Conservation (phyloP, 2,113 vertebrate species). For the Phyllopteryx taeniolatus region DNA sequence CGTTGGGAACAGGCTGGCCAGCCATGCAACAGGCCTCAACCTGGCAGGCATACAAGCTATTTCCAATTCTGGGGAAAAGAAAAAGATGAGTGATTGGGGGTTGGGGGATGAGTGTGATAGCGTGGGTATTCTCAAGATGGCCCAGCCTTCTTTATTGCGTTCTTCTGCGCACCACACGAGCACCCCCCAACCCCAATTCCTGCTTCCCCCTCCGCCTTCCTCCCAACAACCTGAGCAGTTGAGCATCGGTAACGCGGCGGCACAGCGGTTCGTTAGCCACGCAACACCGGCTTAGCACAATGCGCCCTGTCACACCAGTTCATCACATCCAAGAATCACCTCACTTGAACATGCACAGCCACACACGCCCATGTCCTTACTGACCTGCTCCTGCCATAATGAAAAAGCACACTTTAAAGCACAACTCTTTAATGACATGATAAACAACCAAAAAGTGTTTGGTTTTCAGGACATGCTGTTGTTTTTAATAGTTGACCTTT, state of each 20-base stretch:
- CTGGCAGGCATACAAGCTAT: slow-evolving; percentile 22
- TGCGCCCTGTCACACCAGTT: slow-evolving; percentile 60
- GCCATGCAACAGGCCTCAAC: slow-evolving; percentile 40
- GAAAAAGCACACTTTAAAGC: slow-evolving; percentile 14
- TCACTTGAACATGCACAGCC: slow-evolving; percentile 15
- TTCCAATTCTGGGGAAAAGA: slow-evolving; percentile 13
- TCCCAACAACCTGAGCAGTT: slow-evolving; percentile 50
- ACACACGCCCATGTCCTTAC: slow-evolving; percentile 3
- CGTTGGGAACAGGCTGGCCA: slow-evolving; percentile 48
- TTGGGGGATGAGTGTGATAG: slow-evolving; percentile 25
- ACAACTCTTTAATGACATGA: not conserved
- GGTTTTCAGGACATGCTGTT: not conserved
- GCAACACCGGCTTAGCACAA: slow-evolving; percentile 63
- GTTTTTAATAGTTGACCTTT: not conserved
- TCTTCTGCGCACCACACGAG: slow-evolving; percentile 3
- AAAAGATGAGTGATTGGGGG: not conserved
- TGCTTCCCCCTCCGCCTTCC: not conserved
- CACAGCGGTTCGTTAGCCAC: slow-evolving; percentile 62
- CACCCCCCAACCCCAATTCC: not conserved
- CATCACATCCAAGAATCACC: slow-evolving; percentile 37
- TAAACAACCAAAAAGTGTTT: not conserved
- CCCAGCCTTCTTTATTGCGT: slow-evolving; percentile 16
- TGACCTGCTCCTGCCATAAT: slow-evolving; percentile 45
- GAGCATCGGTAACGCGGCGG: slow-evolving; percentile 26
- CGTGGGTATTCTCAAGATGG: slow-evolving; percentile 41